phyloP scores from a whole-genome alignment of 2,888 invertebrate species.

The Pachycephus smyrnensis region DNA sequence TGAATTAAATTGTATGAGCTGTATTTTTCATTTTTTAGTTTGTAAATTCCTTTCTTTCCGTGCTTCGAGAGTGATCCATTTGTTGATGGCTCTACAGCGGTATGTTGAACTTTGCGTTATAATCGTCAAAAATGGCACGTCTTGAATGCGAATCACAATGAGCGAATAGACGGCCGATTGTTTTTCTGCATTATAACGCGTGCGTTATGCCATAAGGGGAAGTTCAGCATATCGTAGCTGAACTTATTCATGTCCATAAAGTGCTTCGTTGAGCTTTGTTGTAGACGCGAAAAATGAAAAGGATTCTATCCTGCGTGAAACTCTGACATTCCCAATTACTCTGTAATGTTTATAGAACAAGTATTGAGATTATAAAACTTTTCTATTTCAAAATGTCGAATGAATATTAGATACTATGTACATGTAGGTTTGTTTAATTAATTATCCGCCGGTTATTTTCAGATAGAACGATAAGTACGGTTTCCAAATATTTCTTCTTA shows the following conservation, averaged over 20 bases:
- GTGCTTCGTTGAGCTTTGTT: neutral
- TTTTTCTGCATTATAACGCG: neutral
- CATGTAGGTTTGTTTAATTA: neutral
- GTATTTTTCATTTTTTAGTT: neutral
- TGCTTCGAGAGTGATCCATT: neutral
- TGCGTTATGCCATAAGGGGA: neutral
- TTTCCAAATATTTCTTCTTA: neutral
- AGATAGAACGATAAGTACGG: neutral
- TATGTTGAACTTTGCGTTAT: neutral
- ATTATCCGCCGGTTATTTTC: neutral
- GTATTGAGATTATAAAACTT: neutral
- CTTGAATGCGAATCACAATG: no score
- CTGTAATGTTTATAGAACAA: neutral
- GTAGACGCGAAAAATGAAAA: neutral
- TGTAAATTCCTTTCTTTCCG: neutral
- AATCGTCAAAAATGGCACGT: neutral
- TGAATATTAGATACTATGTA: neutral
- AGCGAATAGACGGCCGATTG: neutral
- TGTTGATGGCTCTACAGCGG: neutral
- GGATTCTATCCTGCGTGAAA: neutral
- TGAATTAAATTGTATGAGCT: neutral
- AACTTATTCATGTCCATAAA: neutral
- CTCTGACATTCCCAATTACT: neutral
- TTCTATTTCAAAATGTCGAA: neutral
- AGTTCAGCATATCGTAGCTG: neutral